Conservation (phyloP, 2,797 vertebrate genomes). For the Eurystomus glaucurus region DNA sequence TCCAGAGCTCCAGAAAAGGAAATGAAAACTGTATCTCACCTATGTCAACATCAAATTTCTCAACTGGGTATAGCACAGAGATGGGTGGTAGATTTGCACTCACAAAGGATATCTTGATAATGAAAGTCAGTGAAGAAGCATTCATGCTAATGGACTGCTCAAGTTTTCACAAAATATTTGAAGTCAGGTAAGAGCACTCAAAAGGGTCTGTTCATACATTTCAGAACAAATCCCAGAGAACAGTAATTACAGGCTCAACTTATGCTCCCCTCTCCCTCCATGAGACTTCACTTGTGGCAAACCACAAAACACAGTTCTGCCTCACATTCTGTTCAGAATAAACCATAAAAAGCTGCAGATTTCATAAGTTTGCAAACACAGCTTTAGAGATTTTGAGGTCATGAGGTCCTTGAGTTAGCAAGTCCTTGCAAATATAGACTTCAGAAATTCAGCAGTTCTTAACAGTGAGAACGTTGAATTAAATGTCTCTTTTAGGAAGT, state of each 20-base stretch:
- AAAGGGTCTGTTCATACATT: not conserved
- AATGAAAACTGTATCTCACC: not conserved
- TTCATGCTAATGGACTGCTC: accelerated
- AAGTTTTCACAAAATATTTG: not conserved
- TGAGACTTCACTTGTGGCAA: not conserved
- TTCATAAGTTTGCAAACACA: not conserved
- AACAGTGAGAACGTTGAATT: not conserved
- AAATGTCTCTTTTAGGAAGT: not conserved
- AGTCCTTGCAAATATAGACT: not conserved
- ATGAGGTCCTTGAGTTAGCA: not conserved
- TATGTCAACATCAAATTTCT: not conserved
- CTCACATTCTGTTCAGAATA: not conserved
- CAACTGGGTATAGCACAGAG: not conserved
- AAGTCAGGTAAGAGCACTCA: not conserved
- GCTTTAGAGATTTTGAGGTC: not conserved
- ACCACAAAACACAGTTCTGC: conserved; percentile 21
- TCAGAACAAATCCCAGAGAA: not conserved
- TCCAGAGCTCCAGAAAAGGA: not conserved
- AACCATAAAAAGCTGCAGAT: conserved; percentile 7
- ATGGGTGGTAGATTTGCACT: not conserved
- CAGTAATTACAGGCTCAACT: not conserved
- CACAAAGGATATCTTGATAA: not conserved
- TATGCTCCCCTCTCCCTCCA: not conserved
- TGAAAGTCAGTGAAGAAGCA: not conserved
- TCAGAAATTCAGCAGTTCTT: conserved; percentile 6